Evolutionary conservation across 1,140 invertebrate genomes (phyloP).

Genomic region (Camponotus floridanus): DNA sequence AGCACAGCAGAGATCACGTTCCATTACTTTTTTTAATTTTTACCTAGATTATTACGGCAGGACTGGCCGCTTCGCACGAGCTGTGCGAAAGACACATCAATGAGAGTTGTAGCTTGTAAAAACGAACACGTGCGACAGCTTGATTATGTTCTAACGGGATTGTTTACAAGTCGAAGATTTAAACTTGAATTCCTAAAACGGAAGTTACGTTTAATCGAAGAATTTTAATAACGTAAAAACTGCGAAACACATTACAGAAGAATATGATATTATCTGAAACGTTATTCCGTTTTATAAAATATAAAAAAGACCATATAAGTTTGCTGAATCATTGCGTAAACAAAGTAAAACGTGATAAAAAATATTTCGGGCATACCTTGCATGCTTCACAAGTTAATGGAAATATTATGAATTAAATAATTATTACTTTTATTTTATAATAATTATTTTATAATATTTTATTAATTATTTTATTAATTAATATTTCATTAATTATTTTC

Average conservation of each 20-base stretch:
- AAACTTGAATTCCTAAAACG: not conserved
- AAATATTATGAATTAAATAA: too few relatives aligned
- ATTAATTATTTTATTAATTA: too few relatives aligned
- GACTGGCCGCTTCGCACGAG: not conserved
- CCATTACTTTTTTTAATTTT: not conserved
- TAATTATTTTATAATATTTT: too few relatives aligned
- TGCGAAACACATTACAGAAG: not conserved
- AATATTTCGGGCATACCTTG: not conserved
- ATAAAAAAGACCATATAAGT: not conserved
- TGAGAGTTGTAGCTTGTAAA: slow-evolving; percentile 19
- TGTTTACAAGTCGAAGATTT: not conserved
- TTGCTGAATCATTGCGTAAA: not conserved
- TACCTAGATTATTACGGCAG: not conserved
- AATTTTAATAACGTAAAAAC: not conserved
- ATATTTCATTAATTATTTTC: too few relatives aligned
- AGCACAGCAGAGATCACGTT: not conserved
- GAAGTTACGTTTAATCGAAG: not conserved
- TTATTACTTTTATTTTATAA: too few relatives aligned
- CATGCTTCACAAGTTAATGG: too few relatives aligned
- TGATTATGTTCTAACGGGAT: slow-evolving; percentile 36
- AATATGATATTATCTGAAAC: not conserved
- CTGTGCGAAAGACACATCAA: not conserved
- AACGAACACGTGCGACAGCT: slow-evolving; percentile 1
- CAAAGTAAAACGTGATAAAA: not conserved
- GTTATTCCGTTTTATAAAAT: not conserved